These are phyloP conservation scores for Paralvinella palmiformis DNA, from an alignment of 1,140 invertebrate species.

Conservation along the genomic window DNA sequence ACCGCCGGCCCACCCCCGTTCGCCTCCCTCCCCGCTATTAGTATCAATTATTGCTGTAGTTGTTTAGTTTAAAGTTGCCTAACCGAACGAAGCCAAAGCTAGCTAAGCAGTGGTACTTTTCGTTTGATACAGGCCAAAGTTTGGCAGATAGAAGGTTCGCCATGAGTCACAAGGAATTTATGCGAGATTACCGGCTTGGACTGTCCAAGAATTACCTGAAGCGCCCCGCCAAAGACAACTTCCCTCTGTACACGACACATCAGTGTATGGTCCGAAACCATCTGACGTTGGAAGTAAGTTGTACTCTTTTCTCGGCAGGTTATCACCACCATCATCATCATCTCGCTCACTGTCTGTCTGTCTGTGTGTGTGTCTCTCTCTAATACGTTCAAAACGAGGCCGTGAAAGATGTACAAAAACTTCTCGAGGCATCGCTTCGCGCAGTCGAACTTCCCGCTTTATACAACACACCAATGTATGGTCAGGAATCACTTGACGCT, in stretches of 20 bases:
- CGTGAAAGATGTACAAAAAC: background rate
- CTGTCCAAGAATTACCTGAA: conserved; percentile 11
- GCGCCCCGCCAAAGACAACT: conserved; percentile 6
- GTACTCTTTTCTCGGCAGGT: too few species aligned
- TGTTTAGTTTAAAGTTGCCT: too few species aligned
- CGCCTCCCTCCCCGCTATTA: too few species aligned
- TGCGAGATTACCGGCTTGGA: background rate
- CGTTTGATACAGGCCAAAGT: background rate
- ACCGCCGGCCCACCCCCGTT: too few species aligned
- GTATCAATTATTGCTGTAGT: too few species aligned
- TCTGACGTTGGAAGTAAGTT: conserved; percentile 7
- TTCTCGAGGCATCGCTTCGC: background rate
- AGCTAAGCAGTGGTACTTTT: background rate
- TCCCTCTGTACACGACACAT: background rate
- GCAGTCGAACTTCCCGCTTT: background rate
- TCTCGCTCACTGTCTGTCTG: background rate
- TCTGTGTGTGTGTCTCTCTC: background rate
- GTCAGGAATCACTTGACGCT: background rate
- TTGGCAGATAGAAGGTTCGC: background rate
- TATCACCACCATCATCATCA: too few species aligned
- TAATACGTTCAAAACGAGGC: background rate
- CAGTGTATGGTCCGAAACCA: conserved; percentile 6
- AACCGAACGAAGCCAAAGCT: background rate
- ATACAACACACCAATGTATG: background rate
- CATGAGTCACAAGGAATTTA: conserved; percentile 6